Conservation (phyloP, 2,113 vertebrate species). For the Notechis scutatus region DNA sequence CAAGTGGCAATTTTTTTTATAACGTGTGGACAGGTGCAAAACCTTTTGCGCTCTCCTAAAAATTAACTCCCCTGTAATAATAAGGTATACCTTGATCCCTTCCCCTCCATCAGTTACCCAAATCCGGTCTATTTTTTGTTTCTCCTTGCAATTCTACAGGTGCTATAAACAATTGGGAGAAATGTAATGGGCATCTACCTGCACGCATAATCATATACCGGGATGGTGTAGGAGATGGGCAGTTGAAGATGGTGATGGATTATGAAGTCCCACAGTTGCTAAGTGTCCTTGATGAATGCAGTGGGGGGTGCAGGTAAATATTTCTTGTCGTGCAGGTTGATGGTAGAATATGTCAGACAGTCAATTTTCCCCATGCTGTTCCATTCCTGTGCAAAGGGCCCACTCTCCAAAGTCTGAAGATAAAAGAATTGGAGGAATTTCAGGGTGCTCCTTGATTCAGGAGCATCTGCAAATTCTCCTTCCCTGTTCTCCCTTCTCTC, state of each 20-base stretch:
- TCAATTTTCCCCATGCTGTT: neutral
- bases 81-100: neutral
- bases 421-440: neutral
- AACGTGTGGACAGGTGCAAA: neutral
- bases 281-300: slow-evolving; percentile 35
- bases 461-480: neutral
- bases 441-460: neutral
- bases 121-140: neutral
- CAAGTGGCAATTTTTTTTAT: neutral
- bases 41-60: neutral
- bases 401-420: neutral
- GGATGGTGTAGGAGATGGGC: slow-evolving; percentile 61
- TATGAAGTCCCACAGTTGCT: slow-evolving; percentile 62
- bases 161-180: slow-evolving; percentile 61
- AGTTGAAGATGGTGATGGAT: slow-evolving; percentile 42
- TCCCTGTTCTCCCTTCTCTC: too few relatives aligned
- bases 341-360: neutral
- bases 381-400: neutral
- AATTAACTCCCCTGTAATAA: neutral
- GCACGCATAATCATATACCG: slow-evolving; percentile 63
- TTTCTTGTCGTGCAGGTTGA: neutral
- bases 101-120: neutral
- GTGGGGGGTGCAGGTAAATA: slow-evolving; percentile 29
- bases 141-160: slow-evolving; percentile 37
- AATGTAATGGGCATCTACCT: slow-evolving; percentile 46